Evolutionary conservation across 2,888 invertebrate species (phyloP).

Genomic region (Oxytorus armatus): DNA sequence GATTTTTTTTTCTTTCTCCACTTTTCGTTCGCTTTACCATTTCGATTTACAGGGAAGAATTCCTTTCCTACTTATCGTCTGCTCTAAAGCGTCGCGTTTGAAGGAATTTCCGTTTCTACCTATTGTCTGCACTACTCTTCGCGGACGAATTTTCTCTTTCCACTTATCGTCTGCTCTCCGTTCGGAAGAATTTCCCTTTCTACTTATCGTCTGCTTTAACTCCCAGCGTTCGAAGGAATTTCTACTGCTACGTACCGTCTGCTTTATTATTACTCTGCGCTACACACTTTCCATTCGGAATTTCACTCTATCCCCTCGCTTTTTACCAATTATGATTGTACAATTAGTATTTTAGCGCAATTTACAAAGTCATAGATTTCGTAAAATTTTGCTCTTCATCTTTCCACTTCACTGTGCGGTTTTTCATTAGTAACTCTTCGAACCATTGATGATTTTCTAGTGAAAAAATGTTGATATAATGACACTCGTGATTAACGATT

Average conservation of each 20-base stretch:
- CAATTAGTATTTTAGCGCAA: neutral
- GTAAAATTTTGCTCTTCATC: too few species aligned
- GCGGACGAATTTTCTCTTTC: neutral
- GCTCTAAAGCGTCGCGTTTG: too few species aligned
- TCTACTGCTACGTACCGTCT: too few species aligned
- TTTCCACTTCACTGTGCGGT: neutral
- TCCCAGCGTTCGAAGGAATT: neutral
- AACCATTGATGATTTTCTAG: too few species aligned
- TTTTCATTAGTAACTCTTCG: too few species aligned
- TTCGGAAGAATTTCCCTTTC: conserved; percentile 9
- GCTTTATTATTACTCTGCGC: conserved; percentile 12
- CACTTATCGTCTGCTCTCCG: neutral
- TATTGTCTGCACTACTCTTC: neutral
- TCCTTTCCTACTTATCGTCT: too few species aligned
- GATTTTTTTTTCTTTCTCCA: conserved; percentile 14
- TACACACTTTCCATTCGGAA: conserved; percentile 13
- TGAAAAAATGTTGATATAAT: too few species aligned
- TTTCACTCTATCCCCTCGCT: too few species aligned
- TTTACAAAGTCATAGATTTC: too few species aligned
- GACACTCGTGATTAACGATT: too few species aligned
- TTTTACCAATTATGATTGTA: neutral
- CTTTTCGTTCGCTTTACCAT: conserved; percentile 15
- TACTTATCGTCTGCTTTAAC: conserved; percentile 29
- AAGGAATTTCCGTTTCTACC: neutral
- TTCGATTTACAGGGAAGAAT: neutral